Percentiles rank a stretch among this genome's conserved stretches.
phyloP scores from a whole-genome alignment of 2,888 invertebrate genomes.

The Gortyna flavago region DNA sequence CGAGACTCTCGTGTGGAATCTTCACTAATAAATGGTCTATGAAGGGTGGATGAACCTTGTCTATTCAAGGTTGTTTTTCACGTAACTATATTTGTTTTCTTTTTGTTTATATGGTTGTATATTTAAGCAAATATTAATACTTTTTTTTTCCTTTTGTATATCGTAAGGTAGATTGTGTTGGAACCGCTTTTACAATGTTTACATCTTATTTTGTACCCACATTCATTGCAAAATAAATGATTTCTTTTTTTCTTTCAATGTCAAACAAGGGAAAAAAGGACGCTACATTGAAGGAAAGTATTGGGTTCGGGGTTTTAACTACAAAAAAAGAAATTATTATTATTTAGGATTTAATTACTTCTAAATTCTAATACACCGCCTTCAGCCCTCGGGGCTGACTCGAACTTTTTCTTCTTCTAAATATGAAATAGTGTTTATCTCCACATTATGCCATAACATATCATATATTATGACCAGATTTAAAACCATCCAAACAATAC shows the following conservation, averaged over 20 bases:
- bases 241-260: no score
- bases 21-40: slow-evolving; percentile 10
- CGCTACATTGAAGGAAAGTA: no score
- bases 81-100: no score
- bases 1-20: slow-evolving; percentile 14
- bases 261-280: no score
- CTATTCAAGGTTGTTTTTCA: neutral
- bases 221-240: no score
- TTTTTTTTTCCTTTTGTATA: no score
- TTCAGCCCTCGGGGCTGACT: neutral
- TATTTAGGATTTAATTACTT: neutral
- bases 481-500: neutral
- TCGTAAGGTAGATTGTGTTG: no score
- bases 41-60: neutral
- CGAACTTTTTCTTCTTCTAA: neutral
- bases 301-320: neutral
- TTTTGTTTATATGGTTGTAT: no score
- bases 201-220: no score
- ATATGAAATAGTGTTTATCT: neutral
- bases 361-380: neutral
- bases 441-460: neutral
- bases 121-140: no score
- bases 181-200: no score
- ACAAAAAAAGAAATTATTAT: neutral
- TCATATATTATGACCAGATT: neutral